Percentiles rank a stretch among this genome's conserved stretches.
These are phyloP conservation scores for Hypothenemus hampei DNA, from an alignment of 1,140 invertebrate species.

Conservation along the genomic window DNA sequence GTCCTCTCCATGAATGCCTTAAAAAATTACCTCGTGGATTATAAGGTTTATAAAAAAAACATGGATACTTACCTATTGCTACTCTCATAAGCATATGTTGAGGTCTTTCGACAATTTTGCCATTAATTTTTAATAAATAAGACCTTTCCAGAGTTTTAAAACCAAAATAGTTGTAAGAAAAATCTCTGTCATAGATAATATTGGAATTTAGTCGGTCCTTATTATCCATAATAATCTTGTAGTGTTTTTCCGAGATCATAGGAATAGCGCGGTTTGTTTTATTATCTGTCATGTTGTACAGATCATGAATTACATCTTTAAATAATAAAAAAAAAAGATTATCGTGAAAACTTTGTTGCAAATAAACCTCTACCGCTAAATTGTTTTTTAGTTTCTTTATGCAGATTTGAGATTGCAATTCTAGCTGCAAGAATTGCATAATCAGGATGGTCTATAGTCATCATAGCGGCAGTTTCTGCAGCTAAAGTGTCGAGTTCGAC, in stretches of 20 bases:
- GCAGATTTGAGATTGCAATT: slow-evolving; percentile 94
- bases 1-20: slow-evolving; percentile 84
- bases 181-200: slow-evolving; percentile 97
- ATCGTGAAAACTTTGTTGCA: background rate
- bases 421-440: slow-evolving; percentile 94
- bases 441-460: slow-evolving; percentile 96
- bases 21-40: background rate
- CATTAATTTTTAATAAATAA: slow-evolving; percentile 90
- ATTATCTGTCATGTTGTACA: slow-evolving; percentile 73
- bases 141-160: slow-evolving; percentile 97
- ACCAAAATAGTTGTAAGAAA: slow-evolving; percentile 97
- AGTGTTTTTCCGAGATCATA: slow-evolving; percentile 81
- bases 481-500: slow-evolving; percentile 95
- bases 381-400: slow-evolving; percentile 91
- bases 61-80: slow-evolving; percentile 63
- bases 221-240: slow-evolving; percentile 82
- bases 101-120: slow-evolving; percentile 92
- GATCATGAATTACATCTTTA: slow-evolving; percentile 83
- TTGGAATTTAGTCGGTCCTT: slow-evolving; percentile 89
- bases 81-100: slow-evolving; percentile 99
- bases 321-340: background rate
- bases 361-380: slow-evolving; percentile 66
- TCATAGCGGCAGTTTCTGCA: slow-evolving; percentile 92
- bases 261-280: slow-evolving; percentile 66
- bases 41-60: background rate